phyloP scores from a whole-genome alignment of 2,113 vertebrate species.

The Seriola dumerili region DNA sequence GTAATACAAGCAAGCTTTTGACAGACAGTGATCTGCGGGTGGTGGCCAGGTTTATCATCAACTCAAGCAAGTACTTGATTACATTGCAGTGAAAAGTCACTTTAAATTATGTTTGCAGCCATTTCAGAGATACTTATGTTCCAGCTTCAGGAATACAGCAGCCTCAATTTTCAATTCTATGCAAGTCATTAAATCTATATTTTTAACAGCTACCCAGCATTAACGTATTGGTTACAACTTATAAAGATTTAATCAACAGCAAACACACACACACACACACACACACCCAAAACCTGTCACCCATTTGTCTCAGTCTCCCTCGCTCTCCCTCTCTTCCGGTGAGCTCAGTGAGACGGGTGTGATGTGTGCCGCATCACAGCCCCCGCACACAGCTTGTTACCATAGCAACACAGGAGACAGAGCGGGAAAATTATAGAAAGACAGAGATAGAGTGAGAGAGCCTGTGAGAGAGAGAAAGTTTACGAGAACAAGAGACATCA shows the following conservation, averaged over 20 bases:
- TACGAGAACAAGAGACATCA: conserved; percentile 28
- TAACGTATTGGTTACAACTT: neutral
- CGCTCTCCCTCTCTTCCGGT: conserved; percentile 50
- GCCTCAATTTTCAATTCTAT: neutral
- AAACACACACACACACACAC: neutral
- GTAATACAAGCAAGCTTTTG: conserved; percentile 7
- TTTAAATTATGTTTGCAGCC: neutral
- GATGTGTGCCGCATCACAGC: conserved; percentile 75
- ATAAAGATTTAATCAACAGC: neutral
- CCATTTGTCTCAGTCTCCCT: conserved; percentile 56
- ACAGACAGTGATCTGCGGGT: conserved; percentile 26
- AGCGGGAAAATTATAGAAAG: conserved; percentile 64
- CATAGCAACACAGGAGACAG: conserved; percentile 76
- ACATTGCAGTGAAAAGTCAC: neutral
- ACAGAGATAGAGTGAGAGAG: conserved; percentile 43
- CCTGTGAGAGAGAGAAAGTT: conserved; percentile 44
- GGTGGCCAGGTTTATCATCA: conserved; percentile 29
- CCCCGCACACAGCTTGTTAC: conserved; percentile 80
- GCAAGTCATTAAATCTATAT: neutral
- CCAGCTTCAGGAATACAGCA: neutral
- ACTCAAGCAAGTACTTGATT: neutral
- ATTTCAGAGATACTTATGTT: neutral
- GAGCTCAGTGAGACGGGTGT: conserved; percentile 62
- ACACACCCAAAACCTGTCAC: conserved; percentile 3
- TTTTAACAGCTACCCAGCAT: neutral